These are phyloP conservation scores for Eulemur coronatus DNA, from an alignment of 2,797 vertebrate species.

Conservation along the genomic window DNA sequence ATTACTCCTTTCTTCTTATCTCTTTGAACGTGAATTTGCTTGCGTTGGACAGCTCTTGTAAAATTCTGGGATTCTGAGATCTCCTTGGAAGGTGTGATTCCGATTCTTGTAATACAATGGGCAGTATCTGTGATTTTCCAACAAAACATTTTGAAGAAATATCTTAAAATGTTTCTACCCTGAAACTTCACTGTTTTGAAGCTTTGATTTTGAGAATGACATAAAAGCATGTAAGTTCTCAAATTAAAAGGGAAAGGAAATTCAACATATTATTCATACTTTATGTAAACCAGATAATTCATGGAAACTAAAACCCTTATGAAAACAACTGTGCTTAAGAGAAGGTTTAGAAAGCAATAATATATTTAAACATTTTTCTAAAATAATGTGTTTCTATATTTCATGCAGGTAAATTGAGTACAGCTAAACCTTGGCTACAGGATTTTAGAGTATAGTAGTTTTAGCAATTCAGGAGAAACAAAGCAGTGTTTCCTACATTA, in stretches of 20 bases:
- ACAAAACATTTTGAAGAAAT: constrained; percentile 23
- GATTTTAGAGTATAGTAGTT: constrained; percentile 3
- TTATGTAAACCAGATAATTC: constrained; percentile 19
- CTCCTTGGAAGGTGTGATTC: constrained; percentile 15
- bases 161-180: background rate
- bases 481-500: background rate
- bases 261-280: constrained; percentile 9
- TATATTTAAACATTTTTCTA: constrained; percentile 17
- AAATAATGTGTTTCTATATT: constrained; percentile 7
- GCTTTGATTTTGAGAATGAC: constrained; percentile 13
- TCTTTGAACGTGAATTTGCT: constrained; percentile 47
- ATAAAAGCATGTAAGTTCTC: background rate
- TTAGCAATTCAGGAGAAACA: background rate
- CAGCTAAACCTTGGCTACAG: background rate
- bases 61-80: constrained; percentile 7
- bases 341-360: constrained; percentile 15
- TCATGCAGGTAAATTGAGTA: background rate
- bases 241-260: constrained; percentile 11
- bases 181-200: background rate
- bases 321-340: background rate
- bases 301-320: background rate
- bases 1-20: constrained; percentile 46
- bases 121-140: background rate
- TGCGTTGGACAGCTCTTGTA: constrained; percentile 4
- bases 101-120: background rate